These are phyloP conservation scores for Corella eumyota DNA, from an alignment of 23 tunicate genomes.

Conservation along the genomic window DNA sequence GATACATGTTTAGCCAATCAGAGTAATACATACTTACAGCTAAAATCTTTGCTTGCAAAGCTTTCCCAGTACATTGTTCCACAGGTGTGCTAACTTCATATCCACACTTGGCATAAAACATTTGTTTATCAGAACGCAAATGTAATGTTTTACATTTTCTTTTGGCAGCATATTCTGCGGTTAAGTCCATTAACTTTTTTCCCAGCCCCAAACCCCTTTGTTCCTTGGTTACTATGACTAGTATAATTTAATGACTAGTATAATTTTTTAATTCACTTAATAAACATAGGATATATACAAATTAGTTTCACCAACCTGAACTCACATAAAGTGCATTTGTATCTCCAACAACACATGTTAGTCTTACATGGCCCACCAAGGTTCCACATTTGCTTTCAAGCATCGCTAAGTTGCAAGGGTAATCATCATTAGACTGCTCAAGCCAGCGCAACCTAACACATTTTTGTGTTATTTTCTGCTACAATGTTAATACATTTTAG, in stretches of 20 bases:
- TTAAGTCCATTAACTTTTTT: not conserved
- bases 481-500: not conserved
- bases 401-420: conserved; percentile 1
- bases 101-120: conserved; percentile 4
- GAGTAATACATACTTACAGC: no score
- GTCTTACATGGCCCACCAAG: not conserved
- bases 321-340: not conserved
- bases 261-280: no score
- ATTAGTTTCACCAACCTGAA: no score
- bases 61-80: conserved; percentile 1
- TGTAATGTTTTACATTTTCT: not conserved
- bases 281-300: no score
- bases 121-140: not conserved
- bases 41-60: not conserved
- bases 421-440: not conserved
- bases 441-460: not conserved
- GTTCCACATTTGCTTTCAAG: not conserved
- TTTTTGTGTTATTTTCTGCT: not conserved
- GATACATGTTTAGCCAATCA: no score
- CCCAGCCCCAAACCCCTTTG: not conserved
- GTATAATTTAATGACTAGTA: not conserved
- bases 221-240: no score
- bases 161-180: not conserved
- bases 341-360: not conserved
- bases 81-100: conserved; percentile 1